Conservation (phyloP, 2,113 vertebrate species). For the Zootoca vivipara region DNA sequence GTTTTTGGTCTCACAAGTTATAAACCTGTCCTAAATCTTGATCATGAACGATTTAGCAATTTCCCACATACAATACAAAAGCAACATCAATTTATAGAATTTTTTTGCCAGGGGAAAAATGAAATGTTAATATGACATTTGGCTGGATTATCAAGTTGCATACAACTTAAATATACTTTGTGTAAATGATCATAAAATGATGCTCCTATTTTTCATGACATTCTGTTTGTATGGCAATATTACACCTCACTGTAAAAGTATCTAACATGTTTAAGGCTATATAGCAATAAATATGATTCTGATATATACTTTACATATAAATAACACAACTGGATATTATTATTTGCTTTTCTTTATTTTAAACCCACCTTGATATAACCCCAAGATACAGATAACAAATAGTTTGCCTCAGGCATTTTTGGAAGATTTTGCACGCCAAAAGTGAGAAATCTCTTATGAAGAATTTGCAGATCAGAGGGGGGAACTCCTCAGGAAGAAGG, state of each 20-base stretch:
- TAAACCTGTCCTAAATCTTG: constrained; percentile 9
- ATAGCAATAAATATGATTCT: neutral
- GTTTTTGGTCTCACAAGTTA: neutral
- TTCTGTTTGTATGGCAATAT: constrained; percentile 11
- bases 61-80: constrained; percentile 3
- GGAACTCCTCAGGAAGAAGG: constrained; percentile 62
- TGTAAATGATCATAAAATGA: fast-evolving
- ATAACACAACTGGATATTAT: neutral
- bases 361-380: constrained; percentile 97
- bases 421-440: constrained; percentile 75
- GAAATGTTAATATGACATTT: neutral
- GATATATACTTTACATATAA: neutral
- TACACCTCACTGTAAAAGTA: constrained; percentile 9
- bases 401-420: constrained; percentile 96
- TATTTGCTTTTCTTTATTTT: neutral
- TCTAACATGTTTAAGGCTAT: neutral
- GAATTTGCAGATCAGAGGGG: constrained; percentile 62
- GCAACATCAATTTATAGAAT: neutral
- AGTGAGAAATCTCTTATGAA: constrained; percentile 77
- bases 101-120: neutral
- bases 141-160: neutral
- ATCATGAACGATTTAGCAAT: neutral
- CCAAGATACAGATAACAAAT: constrained; percentile 95
- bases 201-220: neutral
- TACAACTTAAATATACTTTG: neutral